Conservation (phyloP, 2,113 vertebrate species). For the Scomber colias region DNA sequence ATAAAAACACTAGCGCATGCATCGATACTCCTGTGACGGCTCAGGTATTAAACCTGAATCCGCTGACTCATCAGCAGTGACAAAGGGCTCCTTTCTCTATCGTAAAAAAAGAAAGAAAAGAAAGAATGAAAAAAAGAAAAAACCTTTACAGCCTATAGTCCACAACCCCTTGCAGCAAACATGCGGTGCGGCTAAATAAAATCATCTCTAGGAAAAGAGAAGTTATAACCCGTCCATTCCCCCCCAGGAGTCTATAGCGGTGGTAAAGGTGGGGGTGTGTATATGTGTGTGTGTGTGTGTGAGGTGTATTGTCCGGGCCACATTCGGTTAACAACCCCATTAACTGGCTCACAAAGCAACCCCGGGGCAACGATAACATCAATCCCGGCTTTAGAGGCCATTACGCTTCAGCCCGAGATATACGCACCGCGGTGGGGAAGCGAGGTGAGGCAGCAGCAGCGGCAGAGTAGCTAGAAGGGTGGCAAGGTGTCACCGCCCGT, state of each 20-base stretch:
- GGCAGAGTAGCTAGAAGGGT: slow-evolving; percentile 32
- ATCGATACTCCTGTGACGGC: slow-evolving; percentile 50
- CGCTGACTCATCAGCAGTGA: slow-evolving; percentile 61
- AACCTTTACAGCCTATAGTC: slow-evolving; percentile 44
- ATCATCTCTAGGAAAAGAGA: slow-evolving; percentile 58
- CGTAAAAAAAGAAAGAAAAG: slow-evolving; percentile 34
- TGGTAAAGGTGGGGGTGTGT: slow-evolving; percentile 14
- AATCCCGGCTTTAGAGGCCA: slow-evolving; percentile 76
- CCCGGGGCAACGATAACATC: slow-evolving; percentile 75
- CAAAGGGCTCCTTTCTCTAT: slow-evolving; percentile 52
- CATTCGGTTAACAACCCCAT: slow-evolving; percentile 79
- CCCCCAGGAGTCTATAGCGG: slow-evolving; percentile 31
- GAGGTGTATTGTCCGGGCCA: slow-evolving; percentile 69
- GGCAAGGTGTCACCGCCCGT: slow-evolving; percentile 40
- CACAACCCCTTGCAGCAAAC: slow-evolving; percentile 49
- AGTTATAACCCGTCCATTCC: slow-evolving; percentile 45
- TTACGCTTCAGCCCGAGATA: slow-evolving; percentile 64
- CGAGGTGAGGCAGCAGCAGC: slow-evolving; percentile 43
- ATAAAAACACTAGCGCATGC: slow-evolving; percentile 56
- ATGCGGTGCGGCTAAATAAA: slow-evolving; percentile 61
- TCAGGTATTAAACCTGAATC: slow-evolving; percentile 53
- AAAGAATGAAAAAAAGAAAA: slow-evolving; percentile 5
- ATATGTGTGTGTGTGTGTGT: slow-evolving; percentile 49
- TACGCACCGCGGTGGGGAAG: slow-evolving; percentile 28
- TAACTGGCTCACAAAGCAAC: slow-evolving; percentile 79